These are phyloP conservation scores for Brevimyrus niger DNA, from an alignment of 2,113 vertebrate genomes.

Conservation along the genomic window DNA sequence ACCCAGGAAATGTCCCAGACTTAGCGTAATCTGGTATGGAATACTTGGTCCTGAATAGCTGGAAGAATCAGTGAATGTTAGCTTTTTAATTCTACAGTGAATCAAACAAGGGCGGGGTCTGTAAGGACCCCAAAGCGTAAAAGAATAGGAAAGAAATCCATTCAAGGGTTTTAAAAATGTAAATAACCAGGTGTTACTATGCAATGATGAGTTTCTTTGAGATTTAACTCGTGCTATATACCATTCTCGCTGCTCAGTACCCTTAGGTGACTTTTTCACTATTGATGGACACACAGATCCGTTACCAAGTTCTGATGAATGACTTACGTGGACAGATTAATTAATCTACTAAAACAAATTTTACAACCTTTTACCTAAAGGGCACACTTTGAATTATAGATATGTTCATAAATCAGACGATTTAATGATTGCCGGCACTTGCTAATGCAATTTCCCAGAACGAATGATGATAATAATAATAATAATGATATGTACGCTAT, in stretches of 20 bases:
- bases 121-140: neutral
- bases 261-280: neutral
- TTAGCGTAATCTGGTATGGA: neutral
- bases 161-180: neutral
- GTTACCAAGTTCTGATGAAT: neutral
- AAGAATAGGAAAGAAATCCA: neutral
- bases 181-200: neutral
- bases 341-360: slow-evolving; percentile 21
- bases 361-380: slow-evolving; percentile 18
- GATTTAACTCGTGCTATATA: neutral
- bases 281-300: neutral
- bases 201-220: neutral
- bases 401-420: slow-evolving; percentile 15
- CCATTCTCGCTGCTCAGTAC: neutral
- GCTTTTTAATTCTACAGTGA: neutral
- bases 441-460: slow-evolving; percentile 13
- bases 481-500: slow-evolving; percentile 1
- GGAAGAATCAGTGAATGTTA: neutral
- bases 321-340: neutral
- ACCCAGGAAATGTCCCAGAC: neutral
- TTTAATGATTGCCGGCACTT: neutral
- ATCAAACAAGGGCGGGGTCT: neutral
- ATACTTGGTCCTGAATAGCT: neutral
- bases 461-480: slow-evolving; percentile 4
- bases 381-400: slow-evolving; percentile 17